A percentile compares a stretch with the other conserved stretches of the same genome.
Conservation (phyloP, 2,888 invertebrate species). For the Melitaea athalia region DNA sequence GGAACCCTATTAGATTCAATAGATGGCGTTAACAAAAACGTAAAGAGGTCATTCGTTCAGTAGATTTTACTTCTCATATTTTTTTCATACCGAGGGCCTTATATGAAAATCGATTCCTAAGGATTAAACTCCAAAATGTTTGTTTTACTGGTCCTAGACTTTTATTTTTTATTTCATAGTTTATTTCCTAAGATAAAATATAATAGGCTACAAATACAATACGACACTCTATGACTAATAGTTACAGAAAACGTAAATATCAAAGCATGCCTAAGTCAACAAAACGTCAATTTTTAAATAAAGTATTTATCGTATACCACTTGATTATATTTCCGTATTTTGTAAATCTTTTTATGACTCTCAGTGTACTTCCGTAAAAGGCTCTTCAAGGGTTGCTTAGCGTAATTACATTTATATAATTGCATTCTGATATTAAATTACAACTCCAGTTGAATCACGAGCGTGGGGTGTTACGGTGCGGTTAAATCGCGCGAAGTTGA, state of each 20-base stretch:
- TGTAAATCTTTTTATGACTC: not conserved
- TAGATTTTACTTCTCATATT: too few species aligned
- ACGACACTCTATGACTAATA: too few species aligned
- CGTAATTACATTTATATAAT: not conserved
- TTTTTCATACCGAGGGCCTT: too few species aligned
- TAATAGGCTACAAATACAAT: too few species aligned
- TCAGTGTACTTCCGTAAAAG: not conserved
- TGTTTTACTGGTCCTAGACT: too few species aligned
- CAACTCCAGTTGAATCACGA: not conserved
- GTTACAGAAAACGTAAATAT: not conserved
- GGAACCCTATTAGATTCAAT: too few species aligned
- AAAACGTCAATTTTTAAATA: not conserved
- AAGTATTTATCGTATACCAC: not conserved
- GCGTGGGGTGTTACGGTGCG: not conserved
- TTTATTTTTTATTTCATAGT: too few species aligned
- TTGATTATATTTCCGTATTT: not conserved
- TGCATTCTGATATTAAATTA: constrained; percentile 1
- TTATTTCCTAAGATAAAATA: too few species aligned
- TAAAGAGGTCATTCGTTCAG: too few species aligned
- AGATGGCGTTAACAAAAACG: too few species aligned
- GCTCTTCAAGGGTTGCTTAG: not conserved
- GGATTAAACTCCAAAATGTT: too few species aligned
- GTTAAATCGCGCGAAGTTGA: not conserved
- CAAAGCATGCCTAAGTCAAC: not conserved
- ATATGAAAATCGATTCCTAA: too few species aligned